phyloP scores from a whole-genome alignment of 2,113 vertebrate genomes.

The Haemorhous mexicanus region DNA sequence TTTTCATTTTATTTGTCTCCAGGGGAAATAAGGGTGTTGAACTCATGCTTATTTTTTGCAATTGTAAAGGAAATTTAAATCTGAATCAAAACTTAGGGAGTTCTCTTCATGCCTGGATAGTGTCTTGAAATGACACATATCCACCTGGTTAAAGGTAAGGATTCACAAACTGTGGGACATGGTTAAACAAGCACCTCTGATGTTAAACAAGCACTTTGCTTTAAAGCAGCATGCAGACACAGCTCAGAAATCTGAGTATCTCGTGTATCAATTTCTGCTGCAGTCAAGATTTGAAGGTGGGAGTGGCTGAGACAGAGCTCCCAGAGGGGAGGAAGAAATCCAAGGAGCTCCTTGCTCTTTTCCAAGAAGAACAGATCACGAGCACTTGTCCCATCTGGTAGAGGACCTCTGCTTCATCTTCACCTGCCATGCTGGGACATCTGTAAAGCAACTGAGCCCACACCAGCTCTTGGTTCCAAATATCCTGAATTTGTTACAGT shows the following conservation, averaged over 20 bases:
- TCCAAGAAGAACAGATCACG: rapidly evolving
- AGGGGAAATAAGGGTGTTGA: not conserved
- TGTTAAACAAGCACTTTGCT: not conserved
- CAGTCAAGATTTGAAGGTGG: not conserved
- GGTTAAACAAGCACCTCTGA: not conserved
- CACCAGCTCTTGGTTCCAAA: not conserved
- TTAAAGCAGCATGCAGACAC: rapidly evolving
- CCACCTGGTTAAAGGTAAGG: not conserved
- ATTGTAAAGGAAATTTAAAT: not conserved
- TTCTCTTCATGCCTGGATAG: not conserved
- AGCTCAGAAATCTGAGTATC: not conserved
- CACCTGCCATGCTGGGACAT: not conserved
- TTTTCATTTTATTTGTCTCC: not conserved
- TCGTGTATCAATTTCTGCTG: rapidly evolving
- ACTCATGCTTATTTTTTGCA: not conserved
- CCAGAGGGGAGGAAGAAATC: not conserved
- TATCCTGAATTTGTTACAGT: not conserved
- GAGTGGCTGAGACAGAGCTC: not conserved
- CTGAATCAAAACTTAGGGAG: not conserved
- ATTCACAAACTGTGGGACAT: not conserved
- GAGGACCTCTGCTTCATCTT: not conserved
- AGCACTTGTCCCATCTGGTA: not conserved
- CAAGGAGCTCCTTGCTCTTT: not conserved
- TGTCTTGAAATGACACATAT: not conserved
- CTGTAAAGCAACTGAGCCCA: not conserved